Evolutionary conservation across 1,140 invertebrate genomes (phyloP), one percentile per base, ranked within the genome.

Genomic region (Sminthurinus signatus): DNA sequence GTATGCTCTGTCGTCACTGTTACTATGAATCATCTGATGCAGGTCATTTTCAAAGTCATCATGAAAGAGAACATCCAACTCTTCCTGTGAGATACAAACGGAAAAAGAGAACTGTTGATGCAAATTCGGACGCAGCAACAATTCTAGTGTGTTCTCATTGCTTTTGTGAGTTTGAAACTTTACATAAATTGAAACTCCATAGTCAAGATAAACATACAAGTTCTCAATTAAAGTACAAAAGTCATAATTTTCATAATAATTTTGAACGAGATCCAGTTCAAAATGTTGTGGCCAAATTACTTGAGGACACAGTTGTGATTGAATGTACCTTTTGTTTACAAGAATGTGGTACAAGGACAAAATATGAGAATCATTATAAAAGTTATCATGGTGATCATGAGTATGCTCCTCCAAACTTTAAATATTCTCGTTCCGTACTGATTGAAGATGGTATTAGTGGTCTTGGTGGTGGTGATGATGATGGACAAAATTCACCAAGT

Each of bases 91-190:
- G 46, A n/a, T 46, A 61, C 23, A 62, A 48, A 19, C 59, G 63
- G 2, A 51, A 32, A 15, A 32, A 44, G 15, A 25, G 54, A 2
- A 58, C 51, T 12, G 21, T 28, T 3, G 21, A 19, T 27, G 50
- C n/a, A 25, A 28, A 52, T 10, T 5, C 8, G 2, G 50, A 28
- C 5, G 19, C 10, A 58, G 56, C 44, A 25, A 50, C 14, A 1
- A 29, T 60, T n/a, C 23, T 51, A 14, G 46, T 50, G 12, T 68
- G 67, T 58, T 50, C 23, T 2, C 31, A 50, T 15, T 68, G 67
- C n/a, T 15, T 60, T 19, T 64, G n/a, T 27, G 28, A 51, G 23
- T 39, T 51, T 5, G 23, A 48, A 12, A 56, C 56, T 15, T 44
- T 60, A 19, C 55, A n/a, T 8, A 60, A 51, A n/a, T 27, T 65